Conservation (phyloP, 2,797 vertebrate genomes). For the Cyprinella venusta region DNA sequence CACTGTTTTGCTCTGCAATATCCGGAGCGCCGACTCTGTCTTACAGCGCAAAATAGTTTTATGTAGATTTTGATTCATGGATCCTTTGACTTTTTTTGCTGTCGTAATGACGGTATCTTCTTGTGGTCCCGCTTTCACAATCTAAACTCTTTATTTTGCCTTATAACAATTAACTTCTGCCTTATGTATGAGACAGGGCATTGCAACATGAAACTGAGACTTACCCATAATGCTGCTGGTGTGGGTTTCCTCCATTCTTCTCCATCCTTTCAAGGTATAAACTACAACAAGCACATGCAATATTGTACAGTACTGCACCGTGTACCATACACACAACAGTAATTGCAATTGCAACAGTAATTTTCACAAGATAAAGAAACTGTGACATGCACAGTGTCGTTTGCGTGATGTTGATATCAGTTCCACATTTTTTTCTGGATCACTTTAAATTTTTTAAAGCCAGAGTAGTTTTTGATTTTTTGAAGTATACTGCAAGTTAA, state of each 20-base stretch:
- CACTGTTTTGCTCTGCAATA: not conserved
- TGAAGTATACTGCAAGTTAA: not conserved
- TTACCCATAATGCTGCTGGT: constrained; percentile 29
- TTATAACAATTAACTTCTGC: not conserved
- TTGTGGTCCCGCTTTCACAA: not conserved
- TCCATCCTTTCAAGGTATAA: constrained; percentile 32
- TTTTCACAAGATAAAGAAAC: not conserved
- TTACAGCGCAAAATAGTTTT: not conserved
- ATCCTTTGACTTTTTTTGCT: not conserved
- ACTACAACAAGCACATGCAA: not conserved
- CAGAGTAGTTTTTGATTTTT: not conserved
- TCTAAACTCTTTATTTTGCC: not conserved
- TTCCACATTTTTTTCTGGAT: constrained; percentile 11
- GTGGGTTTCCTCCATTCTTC: constrained; percentile 44
- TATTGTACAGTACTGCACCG: not conserved
- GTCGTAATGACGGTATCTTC: not conserved
- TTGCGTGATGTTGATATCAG: not conserved
- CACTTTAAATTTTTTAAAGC: constrained; percentile 6
- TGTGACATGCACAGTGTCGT: not conserved
- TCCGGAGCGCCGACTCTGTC: not conserved
- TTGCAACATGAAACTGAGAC: not conserved
- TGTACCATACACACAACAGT: not conserved
- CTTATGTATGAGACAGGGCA: not conserved
- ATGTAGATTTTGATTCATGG: not conserved
- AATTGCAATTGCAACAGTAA: not conserved